Conservation (phyloP, 2,797 vertebrate genomes). For the Enteromius anoplus region DNA sequence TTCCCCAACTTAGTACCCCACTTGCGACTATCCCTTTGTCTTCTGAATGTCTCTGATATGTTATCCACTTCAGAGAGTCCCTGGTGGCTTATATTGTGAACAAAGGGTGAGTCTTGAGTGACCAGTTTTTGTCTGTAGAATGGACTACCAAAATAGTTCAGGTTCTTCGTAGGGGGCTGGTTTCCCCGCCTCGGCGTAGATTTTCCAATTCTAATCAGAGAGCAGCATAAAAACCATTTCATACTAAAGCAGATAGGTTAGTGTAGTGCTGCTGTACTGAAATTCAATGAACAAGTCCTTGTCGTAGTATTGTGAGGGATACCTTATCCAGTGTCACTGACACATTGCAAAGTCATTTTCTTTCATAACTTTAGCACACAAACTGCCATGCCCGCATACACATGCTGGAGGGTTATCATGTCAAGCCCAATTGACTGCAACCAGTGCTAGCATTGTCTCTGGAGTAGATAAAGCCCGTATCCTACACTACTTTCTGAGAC, state of each 20-base stretch:
- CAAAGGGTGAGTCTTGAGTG: not conserved
- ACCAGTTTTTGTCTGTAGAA: not conserved
- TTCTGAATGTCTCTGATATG: constrained; percentile 30
- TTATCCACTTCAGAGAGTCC: constrained; percentile 11
- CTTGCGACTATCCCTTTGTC: constrained; percentile 39
- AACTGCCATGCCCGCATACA: not conserved
- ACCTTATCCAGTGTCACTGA: not conserved
- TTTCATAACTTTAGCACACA: not conserved
- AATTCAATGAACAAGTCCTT: constrained; percentile 24
- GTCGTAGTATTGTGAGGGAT: constrained; percentile 14
- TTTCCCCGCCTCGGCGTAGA: constrained; percentile 31
- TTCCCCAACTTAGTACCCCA: not conserved
- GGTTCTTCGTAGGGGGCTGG: constrained; percentile 32
- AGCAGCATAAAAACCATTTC: constrained; percentile 12
- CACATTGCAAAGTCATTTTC: not conserved
- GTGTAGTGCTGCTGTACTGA: not conserved
- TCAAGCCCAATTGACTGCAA: constrained; percentile 17
- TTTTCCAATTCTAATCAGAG: constrained; percentile 32
- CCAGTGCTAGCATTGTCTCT: not conserved
- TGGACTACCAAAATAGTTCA: constrained; percentile 19
- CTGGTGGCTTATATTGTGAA: constrained; percentile 18
- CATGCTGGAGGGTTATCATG: not conserved
- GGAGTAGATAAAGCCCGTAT: not conserved
- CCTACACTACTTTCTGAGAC: not conserved
- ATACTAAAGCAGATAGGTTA: constrained; percentile 19